Evolutionary conservation across 2,888 invertebrate species (phyloP), one percentile per base, ranked within the genome.

Genomic region (Syritta pipiens): DNA sequence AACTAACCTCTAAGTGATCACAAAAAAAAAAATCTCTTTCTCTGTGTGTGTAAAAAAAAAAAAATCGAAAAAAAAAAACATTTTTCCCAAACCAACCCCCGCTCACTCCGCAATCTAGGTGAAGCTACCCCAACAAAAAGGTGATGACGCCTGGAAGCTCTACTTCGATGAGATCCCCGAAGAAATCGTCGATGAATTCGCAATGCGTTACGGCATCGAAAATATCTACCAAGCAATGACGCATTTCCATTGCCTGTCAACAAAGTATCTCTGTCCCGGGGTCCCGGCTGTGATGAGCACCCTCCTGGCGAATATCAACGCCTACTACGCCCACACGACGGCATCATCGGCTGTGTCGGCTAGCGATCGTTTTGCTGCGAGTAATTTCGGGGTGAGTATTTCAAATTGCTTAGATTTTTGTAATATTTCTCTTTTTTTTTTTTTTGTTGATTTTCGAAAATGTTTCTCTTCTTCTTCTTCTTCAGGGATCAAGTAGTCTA

Each of bases 201-300:
- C 99, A 2, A 99, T 99, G 98, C 92, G 99, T 90, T 99, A 99
- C 89, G 99, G 99, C 71, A 98, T 99, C 84, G 99, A 99, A 90
- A 96, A 96, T 82, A 99, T 99, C 84, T 99, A 99, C 90, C 99
- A 99, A 79, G 89, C 89, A 3, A 89, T 89, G 89, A 89, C 89
- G 1, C 99, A 99, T 90, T 99, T 99, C 90, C 99, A 99, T 90
- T 99, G 99, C 90, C 93, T 99, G 81, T 99, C 99, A 60, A 98
- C 99, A 59, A 99, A 99, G 91, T 99, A 98, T 90, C 92, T 98
- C 83, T 99, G 98, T 88, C 96, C 97, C n/a, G 98, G 98, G 72
- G 99, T 99, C 6, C 99, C 99, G 9, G 99, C 99, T 7, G 98
- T 98, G 28, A 98, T 99, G 97, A 98, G 98, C 83, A 99, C 98